phyloP scores from a whole-genome alignment of 2,888 invertebrate species.

The Deilephila elpenor region DNA sequence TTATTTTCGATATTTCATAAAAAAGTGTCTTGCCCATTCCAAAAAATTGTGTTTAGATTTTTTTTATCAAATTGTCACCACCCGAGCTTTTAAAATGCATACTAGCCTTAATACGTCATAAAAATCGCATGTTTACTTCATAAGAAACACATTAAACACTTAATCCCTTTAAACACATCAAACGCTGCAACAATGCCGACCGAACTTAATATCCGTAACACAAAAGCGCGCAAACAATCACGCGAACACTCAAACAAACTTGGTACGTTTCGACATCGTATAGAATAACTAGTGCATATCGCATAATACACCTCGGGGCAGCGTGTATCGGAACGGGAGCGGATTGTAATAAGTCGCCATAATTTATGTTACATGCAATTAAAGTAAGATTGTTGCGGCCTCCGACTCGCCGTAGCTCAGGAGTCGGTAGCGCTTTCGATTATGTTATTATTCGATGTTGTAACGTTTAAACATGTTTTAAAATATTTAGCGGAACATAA shows the following conservation, averaged over 20 bases:
- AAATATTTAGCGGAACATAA: slow-evolving; percentile 15
- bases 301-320: slow-evolving; percentile 66
- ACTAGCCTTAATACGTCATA: no score
- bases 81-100: background rate
- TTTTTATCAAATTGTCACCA: background rate
- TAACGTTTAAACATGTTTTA: slow-evolving; percentile 30
- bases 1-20: no score
- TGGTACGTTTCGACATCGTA: slow-evolving; percentile 7
- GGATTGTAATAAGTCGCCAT: slow-evolving; percentile 80
- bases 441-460: slow-evolving; percentile 49
- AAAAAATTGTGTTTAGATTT: no score
- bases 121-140: no score
- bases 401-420: slow-evolving; percentile 51
- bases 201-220: no score
- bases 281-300: slow-evolving; percentile 22
- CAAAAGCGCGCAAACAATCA: background rate
- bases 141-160: no score
- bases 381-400: slow-evolving; percentile 81
- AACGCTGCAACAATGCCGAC: no score
- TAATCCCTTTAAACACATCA: no score
- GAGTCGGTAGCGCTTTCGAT: slow-evolving; percentile 49
- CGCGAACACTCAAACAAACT: slow-evolving; percentile 7
- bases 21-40: no score
- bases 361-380: slow-evolving; percentile 84
- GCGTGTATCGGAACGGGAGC: slow-evolving; percentile 75